Percentiles rank a stretch among this genome's conserved stretches.
Evolutionary conservation across 1,140 invertebrate genomes (phyloP).

Genomic region (Elymnias hypermnestra): DNA sequence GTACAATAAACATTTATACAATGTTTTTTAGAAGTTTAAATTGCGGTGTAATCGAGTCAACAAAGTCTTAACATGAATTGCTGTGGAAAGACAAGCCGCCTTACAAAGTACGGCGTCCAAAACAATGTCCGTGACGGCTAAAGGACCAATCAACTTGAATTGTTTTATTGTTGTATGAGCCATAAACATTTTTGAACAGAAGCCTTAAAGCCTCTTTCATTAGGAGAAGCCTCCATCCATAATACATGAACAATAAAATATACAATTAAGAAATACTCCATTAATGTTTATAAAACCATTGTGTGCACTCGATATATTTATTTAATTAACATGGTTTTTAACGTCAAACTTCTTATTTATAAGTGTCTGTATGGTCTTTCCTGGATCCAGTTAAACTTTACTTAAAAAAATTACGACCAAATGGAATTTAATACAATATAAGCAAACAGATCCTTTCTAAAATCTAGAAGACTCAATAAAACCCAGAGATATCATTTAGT

Average conservation of each 20-base stretch:
- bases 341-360: too few relatives aligned
- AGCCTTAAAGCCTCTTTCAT: conserved; percentile 20
- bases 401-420: too few relatives aligned
- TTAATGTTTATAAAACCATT: conserved; percentile 3
- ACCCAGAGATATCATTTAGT: too few relatives aligned
- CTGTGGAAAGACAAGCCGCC: conserved; percentile 25
- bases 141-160: conserved; percentile 59
- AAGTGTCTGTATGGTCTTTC: too few relatives aligned
- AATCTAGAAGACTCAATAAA: too few relatives aligned
- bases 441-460: too few relatives aligned
- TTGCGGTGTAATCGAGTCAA: conserved; percentile 58
- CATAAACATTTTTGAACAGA: conserved; percentile 42
- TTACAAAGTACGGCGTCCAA: conserved; percentile 49
- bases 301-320: too few relatives aligned
- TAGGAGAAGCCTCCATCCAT: conserved; percentile 14
- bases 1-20: conserved; percentile 69
- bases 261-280: conserved; percentile 21
- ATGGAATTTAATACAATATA: too few relatives aligned
- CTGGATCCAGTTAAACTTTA: too few relatives aligned
- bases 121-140: conserved; percentile 44
- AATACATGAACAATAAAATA: conserved; percentile 27
- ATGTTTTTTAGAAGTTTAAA: conserved; percentile 53
- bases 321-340: too few relatives aligned
- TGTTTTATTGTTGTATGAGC: conserved; percentile 52
- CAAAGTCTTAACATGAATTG: conserved; percentile 55